Evolutionary conservation across 2,888 invertebrate genomes (phyloP), one percentile per base, ranked within the genome.

Genomic region (Andrena trimmerana): DNA sequence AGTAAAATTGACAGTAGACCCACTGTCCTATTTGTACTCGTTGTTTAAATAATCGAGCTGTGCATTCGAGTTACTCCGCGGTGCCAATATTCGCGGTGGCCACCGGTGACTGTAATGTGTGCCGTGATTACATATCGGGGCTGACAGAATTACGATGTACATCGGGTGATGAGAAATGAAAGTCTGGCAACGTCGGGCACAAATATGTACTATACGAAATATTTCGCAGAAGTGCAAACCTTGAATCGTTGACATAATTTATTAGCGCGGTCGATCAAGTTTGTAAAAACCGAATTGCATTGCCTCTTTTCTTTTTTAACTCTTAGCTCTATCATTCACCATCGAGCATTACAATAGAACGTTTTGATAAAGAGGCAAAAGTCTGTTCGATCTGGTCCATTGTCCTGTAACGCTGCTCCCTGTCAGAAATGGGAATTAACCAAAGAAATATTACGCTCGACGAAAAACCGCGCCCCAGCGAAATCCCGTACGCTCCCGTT

Each of bases 41-140:
- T 7, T 54, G 78, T 48, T 72, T 79, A 67, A 70, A 66, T 48
- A 54, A 81, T 72, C 71, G 36, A 62, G 48, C 24, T 33, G 48
- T 0, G 50, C 42, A 50, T 10, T 57, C 48, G 54, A 62, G 52
- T 79, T 79, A 71, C 50, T 33, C 20, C 16, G 13, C 24, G 24
- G 8, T 4, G 10, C 27, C 48, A 10, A 79, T 24, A 50, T 63
- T 36, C 33, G 36, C 29, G 13, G 52, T 59, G 36, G 57, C 24
- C 24, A 68, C 65, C 80, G 68, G 63, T 10, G 20, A 20, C 0
- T 20, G 16, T 13, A 24, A 63, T 54, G 33, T 24, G 66, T 20
- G 60, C 10, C 36, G 57, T 42, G 33, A 69, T 65, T 65, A 50
- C 29, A 33, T 20, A 13, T 27, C n/a, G 24, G 8, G 1, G 8